phyloP scores from a whole-genome alignment of 1,140 invertebrate species.

The Nilaparvata lugens region DNA sequence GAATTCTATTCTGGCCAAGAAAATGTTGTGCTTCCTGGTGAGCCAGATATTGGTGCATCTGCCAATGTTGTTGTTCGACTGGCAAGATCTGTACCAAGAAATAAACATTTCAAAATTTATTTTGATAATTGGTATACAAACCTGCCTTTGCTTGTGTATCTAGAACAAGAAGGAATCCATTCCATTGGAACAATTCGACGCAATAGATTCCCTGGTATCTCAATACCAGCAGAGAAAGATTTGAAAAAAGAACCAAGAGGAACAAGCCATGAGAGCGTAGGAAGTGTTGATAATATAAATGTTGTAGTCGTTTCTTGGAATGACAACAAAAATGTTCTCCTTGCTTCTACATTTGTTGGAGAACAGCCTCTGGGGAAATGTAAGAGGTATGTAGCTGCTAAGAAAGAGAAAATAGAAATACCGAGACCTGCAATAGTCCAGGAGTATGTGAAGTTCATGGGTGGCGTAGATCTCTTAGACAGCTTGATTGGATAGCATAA shows the following conservation, averaged over 20 bases:
- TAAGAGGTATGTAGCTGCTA: constrained; percentile 31
- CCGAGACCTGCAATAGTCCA: constrained; percentile 36
- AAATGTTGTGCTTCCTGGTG: constrained; percentile 13
- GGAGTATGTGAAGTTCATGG: constrained; percentile 41
- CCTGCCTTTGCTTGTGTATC: constrained; percentile 15
- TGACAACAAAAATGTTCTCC: constrained; percentile 35
- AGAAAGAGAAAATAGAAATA: constrained; percentile 32
- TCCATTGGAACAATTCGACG: constrained; percentile 20
- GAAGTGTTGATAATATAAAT: constrained; percentile 15
- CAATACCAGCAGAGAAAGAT: constrained; percentile 21
- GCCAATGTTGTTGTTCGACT: constrained; percentile 23
- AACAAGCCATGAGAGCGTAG: constrained; percentile 9
- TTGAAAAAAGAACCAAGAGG: constrained; percentile 21
- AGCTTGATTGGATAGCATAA: constrained; percentile 35
- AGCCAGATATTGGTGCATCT: constrained; percentile 20
- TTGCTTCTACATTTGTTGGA: constrained; percentile 35
- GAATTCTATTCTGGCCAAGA: constrained; percentile 18
- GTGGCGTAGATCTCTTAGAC: constrained; percentile 37
- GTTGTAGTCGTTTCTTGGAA: constrained; percentile 22
- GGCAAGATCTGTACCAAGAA: constrained; percentile 12
- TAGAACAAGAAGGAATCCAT: constrained; percentile 19
- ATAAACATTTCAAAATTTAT: constrained; percentile 22
- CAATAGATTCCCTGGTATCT: constrained; percentile 21
- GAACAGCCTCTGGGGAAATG: constrained; percentile 30
- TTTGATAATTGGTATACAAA: constrained; percentile 28